Evolutionary conservation across 1,140 invertebrate genomes (phyloP).

Genomic region (Solenopsis fugax): DNA sequence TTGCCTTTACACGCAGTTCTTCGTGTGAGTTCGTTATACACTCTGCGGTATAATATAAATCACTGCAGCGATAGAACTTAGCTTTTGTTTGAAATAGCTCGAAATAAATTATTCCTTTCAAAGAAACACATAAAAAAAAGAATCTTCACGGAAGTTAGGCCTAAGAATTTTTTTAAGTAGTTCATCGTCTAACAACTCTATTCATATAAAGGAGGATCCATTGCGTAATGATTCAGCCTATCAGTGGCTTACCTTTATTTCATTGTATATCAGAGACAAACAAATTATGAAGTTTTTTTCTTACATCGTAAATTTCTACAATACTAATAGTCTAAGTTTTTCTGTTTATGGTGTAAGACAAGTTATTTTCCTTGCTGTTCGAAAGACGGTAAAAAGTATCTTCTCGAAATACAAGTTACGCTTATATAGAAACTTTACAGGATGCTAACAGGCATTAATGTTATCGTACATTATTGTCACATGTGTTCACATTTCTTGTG

Average conservation of each 20-base stretch:
- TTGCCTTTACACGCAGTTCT: constrained; percentile 20
- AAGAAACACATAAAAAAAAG: neutral
- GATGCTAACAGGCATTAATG: neutral
- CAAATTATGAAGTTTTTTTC: neutral
- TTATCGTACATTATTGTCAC: neutral
- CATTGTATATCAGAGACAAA: neutral
- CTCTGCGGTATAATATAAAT: constrained; percentile 28
- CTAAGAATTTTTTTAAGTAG: neutral
- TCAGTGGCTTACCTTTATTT: neutral
- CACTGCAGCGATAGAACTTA: neutral
- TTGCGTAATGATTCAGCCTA: neutral
- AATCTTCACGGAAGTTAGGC: neutral
- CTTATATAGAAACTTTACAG: neutral
- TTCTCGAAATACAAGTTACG: neutral
- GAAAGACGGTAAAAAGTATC: neutral
- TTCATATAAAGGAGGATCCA: neutral
- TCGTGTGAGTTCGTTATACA: neutral
- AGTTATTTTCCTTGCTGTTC: neutral
- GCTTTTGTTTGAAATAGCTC: neutral
- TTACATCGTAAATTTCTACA: neutral
- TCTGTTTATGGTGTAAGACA: neutral
- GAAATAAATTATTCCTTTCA: constrained; percentile 6
- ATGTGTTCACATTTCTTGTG: neutral
- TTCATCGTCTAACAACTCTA: too few species aligned
- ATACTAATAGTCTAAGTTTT: neutral